Conservation (phyloP, 2,113 vertebrate genomes). For the Erpornis zantholeuca region DNA sequence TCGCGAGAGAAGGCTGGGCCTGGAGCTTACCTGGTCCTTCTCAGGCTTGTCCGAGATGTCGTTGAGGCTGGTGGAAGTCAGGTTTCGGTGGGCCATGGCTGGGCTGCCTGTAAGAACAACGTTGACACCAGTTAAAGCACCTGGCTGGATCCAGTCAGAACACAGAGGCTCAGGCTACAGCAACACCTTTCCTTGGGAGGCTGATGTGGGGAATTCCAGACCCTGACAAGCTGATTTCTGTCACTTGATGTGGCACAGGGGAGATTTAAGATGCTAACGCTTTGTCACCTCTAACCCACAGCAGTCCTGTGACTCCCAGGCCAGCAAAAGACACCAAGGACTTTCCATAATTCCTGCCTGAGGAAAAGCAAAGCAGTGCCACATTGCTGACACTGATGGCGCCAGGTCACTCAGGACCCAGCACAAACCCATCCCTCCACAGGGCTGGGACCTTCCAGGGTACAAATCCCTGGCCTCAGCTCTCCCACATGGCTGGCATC, state of each 20-base stretch:
- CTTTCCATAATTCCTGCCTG: neutral
- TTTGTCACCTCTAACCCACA: neutral
- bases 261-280: neutral
- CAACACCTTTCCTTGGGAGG: neutral
- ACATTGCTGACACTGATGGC: neutral
- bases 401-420: neutral
- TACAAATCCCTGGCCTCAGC: neutral
- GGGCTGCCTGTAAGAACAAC: constrained; percentile 84
- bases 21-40: constrained; percentile 89
- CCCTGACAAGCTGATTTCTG: neutral
- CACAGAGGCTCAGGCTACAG: constrained; percentile 26
- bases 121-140: neutral
- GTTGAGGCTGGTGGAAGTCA: constrained; percentile 90
- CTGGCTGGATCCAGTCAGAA: neutral
- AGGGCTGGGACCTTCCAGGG: neutral
- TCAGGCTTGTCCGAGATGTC: constrained; percentile 98
- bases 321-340: neutral
- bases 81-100: constrained; percentile 84
- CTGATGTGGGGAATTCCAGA: neutral
- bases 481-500: accelerated
- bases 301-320: too few species aligned
- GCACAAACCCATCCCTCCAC: neutral
- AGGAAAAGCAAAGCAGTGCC: neutral
- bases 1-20: neutral
- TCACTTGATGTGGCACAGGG: neutral